Evolutionary conservation across 2,113 vertebrate genomes (phyloP).

Genomic region (Charina bottae): DNA sequence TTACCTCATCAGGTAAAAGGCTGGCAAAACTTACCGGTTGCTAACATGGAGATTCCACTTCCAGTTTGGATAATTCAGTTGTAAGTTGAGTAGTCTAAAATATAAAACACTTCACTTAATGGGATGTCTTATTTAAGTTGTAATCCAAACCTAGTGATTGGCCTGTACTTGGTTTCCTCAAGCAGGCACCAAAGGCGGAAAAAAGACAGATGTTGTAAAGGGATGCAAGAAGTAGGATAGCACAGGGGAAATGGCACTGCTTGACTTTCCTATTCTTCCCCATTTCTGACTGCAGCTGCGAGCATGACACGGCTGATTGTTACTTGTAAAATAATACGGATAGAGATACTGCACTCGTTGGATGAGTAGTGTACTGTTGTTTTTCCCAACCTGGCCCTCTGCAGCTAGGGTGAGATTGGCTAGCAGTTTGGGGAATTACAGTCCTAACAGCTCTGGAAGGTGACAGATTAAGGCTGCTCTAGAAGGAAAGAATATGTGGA

Average conservation of each 20-base stretch:
- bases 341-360: not conserved
- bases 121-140: not conserved
- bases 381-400: not conserved
- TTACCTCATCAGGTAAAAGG: not conserved
- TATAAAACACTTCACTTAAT: not conserved
- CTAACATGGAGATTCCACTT: not conserved
- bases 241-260: not conserved
- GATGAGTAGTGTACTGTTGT: not conserved
- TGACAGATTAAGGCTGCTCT: not conserved
- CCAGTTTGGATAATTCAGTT: conserved; percentile 25
- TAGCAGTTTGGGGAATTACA: not conserved
- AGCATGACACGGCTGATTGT: not conserved
- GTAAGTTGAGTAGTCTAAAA: not conserved
- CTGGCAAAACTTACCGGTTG: not conserved
- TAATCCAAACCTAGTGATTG: not conserved
- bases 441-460: not conserved
- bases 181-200: not conserved
- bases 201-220: not conserved
- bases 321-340: not conserved
- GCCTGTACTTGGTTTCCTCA: not conserved
- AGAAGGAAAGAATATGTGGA: not conserved
- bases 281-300: not conserved
- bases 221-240: not conserved
- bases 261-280: not conserved
- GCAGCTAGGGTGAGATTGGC: not conserved